These are phyloP conservation scores for Eupeodes corollae DNA, from an alignment of 1,140 invertebrate genomes.

Conservation along the genomic window DNA sequence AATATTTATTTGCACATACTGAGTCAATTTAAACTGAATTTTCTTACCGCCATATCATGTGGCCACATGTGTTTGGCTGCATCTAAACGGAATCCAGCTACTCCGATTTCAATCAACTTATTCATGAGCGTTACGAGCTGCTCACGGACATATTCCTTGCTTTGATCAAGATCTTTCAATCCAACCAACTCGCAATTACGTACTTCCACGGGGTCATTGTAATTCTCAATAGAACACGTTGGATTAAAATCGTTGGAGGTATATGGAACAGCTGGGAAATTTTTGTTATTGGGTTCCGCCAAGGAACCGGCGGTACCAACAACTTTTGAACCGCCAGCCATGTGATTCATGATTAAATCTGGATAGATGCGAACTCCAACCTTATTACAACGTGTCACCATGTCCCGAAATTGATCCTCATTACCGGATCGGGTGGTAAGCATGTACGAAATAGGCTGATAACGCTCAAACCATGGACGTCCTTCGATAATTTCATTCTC, in stretches of 20 bases:
- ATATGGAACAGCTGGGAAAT: slow-evolving; percentile 51
- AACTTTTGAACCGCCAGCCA: slow-evolving; percentile 45
- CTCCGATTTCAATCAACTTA: slow-evolving; percentile 55
- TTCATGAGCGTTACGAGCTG: slow-evolving; percentile 59
- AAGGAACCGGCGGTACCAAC: slow-evolving; percentile 46
- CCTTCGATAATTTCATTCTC: slow-evolving; percentile 3
- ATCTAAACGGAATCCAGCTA: slow-evolving; percentile 64
- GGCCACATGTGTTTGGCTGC: slow-evolving; percentile 73
- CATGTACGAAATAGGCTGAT: slow-evolving; percentile 74
- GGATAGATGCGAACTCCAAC: slow-evolving; percentile 61
- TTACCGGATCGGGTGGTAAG: slow-evolving; percentile 62
- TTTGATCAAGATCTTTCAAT: slow-evolving; percentile 58
- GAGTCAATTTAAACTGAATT: neutral
- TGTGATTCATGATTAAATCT: slow-evolving; percentile 66
- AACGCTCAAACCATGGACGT: slow-evolving; percentile 67
- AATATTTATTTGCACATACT: neutral
- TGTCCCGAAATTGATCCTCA: slow-evolving; percentile 50
- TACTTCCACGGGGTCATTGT: slow-evolving; percentile 47
- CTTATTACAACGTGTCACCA: slow-evolving; percentile 55
- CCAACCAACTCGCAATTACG: slow-evolving; percentile 61
- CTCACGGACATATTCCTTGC: slow-evolving; percentile 48
- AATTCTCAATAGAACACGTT: slow-evolving; percentile 43
- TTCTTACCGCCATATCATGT: slow-evolving; percentile 39
- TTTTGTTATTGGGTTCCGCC: slow-evolving; percentile 38
- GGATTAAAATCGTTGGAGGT: slow-evolving; percentile 44